Evolutionary conservation across 2,113 vertebrate genomes (phyloP), one percentile per base, ranked within the genome.

Genomic region (Anguilla rostrata): DNA sequence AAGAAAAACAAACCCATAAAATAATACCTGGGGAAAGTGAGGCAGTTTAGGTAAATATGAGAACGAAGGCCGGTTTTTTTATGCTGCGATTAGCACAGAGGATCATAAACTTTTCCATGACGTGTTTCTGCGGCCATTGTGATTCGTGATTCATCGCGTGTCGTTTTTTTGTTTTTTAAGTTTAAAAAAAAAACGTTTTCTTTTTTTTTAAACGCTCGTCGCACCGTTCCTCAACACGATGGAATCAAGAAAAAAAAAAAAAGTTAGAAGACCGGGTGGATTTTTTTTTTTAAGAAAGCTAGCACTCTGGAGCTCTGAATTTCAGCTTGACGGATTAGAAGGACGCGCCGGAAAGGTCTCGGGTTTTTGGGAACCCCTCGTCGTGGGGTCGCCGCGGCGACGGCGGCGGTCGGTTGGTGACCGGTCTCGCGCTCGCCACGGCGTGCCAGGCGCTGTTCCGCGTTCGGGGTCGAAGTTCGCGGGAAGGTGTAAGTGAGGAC

Each of bases 1-100:
- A 93, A 94, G 93, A 93, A 95, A 94, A 96, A 96, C 95, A 96
- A 94, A 93, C 94, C 92, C 93, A 94, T 95, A 95, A 96, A 96
- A 94, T 92, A 95, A 94, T 95, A 92, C 86, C 63, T 53, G n/a
- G 90, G 89, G 91, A 94, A 94, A 94, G 93, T 89, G 90, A 91
- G 89, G 87, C 91, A 92, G 91, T 94, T 95, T 94, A 91, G 93
- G 94, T 94, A 94, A 96, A 95, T 95, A 95, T 90, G 85, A 93
- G 91, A 91, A 90, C 88, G 88, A 18, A 34, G 87, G 86, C 89
- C 90, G 87, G 85, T 92, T 94, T 94, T 91, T 91, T 91, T 85
- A 87, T 87, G 88, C 88, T 92, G 92, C 93, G 88, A 95, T 95
- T 94, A 95, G 94, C 94, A 92, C 94, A 93, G 91, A 91, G 92